Conservation (phyloP, 2,888 invertebrate species). For the Watsonalla binaria region DNA sequence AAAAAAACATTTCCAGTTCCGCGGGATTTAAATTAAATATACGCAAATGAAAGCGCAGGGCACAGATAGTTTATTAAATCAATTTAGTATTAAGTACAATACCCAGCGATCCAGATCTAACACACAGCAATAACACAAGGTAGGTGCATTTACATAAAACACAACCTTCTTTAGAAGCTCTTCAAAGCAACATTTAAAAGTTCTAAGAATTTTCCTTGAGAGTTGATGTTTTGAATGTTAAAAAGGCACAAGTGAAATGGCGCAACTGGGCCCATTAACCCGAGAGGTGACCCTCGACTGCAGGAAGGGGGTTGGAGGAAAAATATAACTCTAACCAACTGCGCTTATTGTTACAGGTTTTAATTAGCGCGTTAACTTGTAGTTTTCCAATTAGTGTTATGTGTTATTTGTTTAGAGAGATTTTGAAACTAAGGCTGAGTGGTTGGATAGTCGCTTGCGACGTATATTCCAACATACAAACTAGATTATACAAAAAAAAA, state of each 20-base stretch:
- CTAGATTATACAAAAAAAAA: too few relatives aligned
- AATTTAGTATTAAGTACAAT: too few relatives aligned
- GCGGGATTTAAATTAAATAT: too few relatives aligned
- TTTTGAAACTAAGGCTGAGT: too few relatives aligned
- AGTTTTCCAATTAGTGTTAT: not conserved
- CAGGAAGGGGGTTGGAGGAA: conserved; percentile 20
- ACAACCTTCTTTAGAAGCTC: not conserved
- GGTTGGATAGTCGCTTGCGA: too few relatives aligned
- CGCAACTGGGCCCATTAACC: conserved; percentile 48
- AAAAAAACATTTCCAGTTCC: too few relatives aligned
- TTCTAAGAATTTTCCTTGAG: conserved; percentile 9
- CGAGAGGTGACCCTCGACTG: conserved; percentile 5
- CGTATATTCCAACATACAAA: too few relatives aligned
- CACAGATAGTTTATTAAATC: too few relatives aligned
- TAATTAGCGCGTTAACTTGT: conserved; percentile 2
- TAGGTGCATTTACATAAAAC: not conserved
- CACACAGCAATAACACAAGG: too few relatives aligned
- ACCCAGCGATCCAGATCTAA: too few relatives aligned
- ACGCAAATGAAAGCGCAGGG: too few relatives aligned
- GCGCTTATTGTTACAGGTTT: conserved; percentile 26
- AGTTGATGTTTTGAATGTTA: conserved; percentile 25
- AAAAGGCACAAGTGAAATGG: conserved; percentile 29
- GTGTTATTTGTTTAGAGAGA: too few relatives aligned
- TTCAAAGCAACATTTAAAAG: not conserved
- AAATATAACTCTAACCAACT: conserved; percentile 36